These are phyloP conservation scores for Arion vulgaris DNA, from an alignment of 1,140 invertebrate genomes.

Conservation along the genomic window DNA sequence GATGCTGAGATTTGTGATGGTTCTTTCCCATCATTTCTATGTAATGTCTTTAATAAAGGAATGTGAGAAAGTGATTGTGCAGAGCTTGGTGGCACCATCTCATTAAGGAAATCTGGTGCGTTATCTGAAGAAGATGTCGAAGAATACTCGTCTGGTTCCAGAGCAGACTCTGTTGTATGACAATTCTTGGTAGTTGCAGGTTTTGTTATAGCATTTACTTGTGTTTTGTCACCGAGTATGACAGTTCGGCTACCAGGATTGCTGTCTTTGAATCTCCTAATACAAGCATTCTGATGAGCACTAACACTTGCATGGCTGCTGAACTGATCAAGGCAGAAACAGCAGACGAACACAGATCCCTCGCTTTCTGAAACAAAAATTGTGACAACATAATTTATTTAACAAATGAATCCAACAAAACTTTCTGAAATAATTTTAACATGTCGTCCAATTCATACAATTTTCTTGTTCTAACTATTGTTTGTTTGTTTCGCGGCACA, in stretches of 20 bases:
- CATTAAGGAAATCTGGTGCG: background rate
- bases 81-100: background rate
- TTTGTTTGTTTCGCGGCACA: no score
- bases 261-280: background rate
- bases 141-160: background rate
- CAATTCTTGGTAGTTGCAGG: background rate
- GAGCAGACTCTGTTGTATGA: background rate
- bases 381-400: no score
- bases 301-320: slow-evolving; percentile 22
- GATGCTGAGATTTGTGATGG: background rate
- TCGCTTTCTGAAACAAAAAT: slow-evolving; percentile 26
- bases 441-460: no score
- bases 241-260: background rate
- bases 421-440: no score
- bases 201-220: background rate
- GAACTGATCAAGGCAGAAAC: slow-evolving; percentile 36
- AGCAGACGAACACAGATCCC: slow-evolving; percentile 41
- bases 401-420: no score
- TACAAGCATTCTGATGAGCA: slow-evolving; percentile 25
- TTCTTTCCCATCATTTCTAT: no score
- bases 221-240: background rate
- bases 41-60: background rate
- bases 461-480: no score
- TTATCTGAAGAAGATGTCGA: background rate
- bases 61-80: background rate